Evolutionary conservation across 2,888 invertebrate species (phyloP).

Genomic region (Clunio marinus): DNA sequence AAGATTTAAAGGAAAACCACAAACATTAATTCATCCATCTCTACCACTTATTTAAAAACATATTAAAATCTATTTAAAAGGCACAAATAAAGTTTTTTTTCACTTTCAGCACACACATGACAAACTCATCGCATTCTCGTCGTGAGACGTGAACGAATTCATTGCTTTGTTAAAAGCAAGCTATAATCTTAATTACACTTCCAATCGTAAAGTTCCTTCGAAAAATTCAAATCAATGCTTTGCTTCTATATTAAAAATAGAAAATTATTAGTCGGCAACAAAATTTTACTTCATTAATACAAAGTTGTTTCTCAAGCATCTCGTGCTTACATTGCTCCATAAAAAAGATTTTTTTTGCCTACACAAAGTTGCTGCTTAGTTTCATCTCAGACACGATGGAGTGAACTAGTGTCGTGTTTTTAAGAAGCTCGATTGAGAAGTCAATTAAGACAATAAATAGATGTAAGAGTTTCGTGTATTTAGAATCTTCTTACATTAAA

Average conservation of each 20-base stretch:
- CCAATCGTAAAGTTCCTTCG: no score
- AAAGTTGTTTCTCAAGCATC: background rate
- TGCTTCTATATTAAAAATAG: background rate
- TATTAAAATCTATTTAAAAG: no score
- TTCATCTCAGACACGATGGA: conserved; percentile 3
- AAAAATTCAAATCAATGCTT: background rate
- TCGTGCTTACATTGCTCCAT: background rate
- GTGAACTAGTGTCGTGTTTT: background rate
- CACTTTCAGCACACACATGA: no score
- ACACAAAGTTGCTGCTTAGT: conserved; percentile 15
- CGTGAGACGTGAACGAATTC: no score
- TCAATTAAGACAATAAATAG: background rate
- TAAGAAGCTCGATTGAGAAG: background rate
- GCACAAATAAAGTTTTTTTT: no score
- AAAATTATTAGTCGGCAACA: background rate
- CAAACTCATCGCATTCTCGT: no score
- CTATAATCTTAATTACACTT: no score
- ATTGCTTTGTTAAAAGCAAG: no score
- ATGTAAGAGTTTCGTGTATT: background rate
- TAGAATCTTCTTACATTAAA: no score
- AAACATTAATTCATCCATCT: no score
- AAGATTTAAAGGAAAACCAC: no score
- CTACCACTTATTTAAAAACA: no score
- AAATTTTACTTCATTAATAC: background rate
- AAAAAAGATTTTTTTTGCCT: background rate